Percentiles rank a stretch among this genome's conserved stretches.
Evolutionary conservation across 1,140 invertebrate genomes (phyloP).

Genomic region (Drosophila pandora): DNA sequence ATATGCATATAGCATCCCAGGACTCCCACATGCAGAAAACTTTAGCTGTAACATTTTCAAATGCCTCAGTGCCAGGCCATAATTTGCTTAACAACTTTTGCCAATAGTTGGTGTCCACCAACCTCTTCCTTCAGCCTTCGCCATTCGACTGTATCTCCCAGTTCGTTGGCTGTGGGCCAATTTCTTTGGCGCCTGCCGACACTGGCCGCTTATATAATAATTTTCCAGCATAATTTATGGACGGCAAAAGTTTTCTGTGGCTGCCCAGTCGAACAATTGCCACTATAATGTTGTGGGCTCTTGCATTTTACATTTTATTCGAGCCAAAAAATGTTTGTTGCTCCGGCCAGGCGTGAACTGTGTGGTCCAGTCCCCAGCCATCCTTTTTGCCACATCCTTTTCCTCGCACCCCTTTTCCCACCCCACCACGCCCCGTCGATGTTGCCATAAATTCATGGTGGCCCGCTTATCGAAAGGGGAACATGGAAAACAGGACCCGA

Average conservation of each 20-base stretch:
- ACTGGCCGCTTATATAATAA: constrained; percentile 77
- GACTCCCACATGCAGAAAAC: constrained; percentile 19
- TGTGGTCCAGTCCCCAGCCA: constrained; percentile 41
- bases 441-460: constrained; percentile 64
- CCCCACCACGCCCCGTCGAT: background rate
- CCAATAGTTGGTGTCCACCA: constrained; percentile 43
- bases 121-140: constrained; percentile 1
- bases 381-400: constrained; percentile 23
- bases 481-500: constrained; percentile 53
- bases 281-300: constrained; percentile 70
- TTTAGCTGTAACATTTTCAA: constrained; percentile 53
- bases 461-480: constrained; percentile 56
- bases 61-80: constrained; percentile 65
- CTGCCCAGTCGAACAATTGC: constrained; percentile 74
- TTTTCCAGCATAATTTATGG: constrained; percentile 77
- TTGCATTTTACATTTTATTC: constrained; percentile 71
- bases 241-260: constrained; percentile 75
- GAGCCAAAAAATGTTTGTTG: constrained; percentile 65
- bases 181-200: constrained; percentile 66
- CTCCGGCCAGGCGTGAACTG: constrained; percentile 64
- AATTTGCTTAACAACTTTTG: constrained; percentile 77
- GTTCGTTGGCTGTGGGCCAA: constrained; percentile 63
- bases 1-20: background rate
- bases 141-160: background rate
- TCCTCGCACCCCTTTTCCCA: background rate